A percentile compares a stretch with the other conserved stretches of the same genome.
phyloP scores from a whole-genome alignment of 2,888 invertebrate species.

The Euphydryas editha region DNA sequence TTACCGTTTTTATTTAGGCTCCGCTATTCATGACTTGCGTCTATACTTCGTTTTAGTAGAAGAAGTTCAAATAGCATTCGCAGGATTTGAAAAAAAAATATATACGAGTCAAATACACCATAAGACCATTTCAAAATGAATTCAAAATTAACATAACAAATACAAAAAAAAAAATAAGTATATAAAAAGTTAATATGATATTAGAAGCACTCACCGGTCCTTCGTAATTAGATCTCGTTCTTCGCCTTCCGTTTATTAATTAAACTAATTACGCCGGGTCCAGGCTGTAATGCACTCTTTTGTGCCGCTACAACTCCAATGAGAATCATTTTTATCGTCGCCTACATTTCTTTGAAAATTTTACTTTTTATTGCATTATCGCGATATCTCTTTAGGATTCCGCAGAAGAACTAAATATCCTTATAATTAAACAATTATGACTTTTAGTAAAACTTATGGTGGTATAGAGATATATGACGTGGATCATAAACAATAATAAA shows the following conservation, averaged over 20 bases:
- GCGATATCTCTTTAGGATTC: background rate
- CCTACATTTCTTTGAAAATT: slow-evolving; percentile 20
- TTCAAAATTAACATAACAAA: background rate
- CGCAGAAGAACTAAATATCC: background rate
- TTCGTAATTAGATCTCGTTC: slow-evolving; percentile 22
- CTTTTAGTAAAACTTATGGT: too few species aligned
- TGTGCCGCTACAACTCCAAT: slow-evolving; percentile 13
- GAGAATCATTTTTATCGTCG: slow-evolving; percentile 13
- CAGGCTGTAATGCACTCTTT: slow-evolving; percentile 38
- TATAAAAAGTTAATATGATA: slow-evolving; percentile 1
- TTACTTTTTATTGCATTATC: slow-evolving; percentile 7
- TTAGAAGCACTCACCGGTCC: slow-evolving; percentile 8
- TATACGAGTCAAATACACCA: too few species aligned
- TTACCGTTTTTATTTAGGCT: too few species aligned
- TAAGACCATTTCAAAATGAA: background rate
- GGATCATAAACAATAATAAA: too few species aligned
- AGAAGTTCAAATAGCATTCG: too few species aligned
- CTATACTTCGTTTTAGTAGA: too few species aligned
- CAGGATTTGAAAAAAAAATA: too few species aligned
- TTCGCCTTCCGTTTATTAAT: slow-evolving; percentile 37
- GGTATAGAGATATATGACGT: too few species aligned
- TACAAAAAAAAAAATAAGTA: background rate
- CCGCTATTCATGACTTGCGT: too few species aligned
- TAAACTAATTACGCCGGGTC: slow-evolving; percentile 36
- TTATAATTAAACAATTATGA: background rate